Percentiles rank a stretch among this genome's conserved stretches.
phyloP scores from a whole-genome alignment of 2,888 invertebrate species.

The Athalia circularis region DNA sequence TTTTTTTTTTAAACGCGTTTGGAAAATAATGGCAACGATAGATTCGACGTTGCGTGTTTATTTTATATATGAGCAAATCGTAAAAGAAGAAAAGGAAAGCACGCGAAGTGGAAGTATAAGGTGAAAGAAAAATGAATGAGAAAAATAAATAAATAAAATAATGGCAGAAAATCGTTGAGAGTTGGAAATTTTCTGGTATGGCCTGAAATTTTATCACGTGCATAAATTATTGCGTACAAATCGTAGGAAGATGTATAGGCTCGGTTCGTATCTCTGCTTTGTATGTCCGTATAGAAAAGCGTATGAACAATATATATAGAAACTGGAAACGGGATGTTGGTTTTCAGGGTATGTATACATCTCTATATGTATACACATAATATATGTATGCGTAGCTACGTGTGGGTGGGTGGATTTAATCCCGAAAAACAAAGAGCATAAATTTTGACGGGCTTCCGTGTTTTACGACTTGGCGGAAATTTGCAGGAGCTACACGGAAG shows the following conservation, averaged over 20 bases:
- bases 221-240: constrained; percentile 46
- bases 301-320: background rate
- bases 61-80: constrained; percentile 42
- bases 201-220: constrained; percentile 45
- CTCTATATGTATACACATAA: background rate
- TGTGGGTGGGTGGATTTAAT: constrained; percentile 36
- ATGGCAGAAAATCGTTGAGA: constrained; percentile 4
- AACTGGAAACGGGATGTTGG: background rate
- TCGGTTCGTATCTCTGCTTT: background rate
- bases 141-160: constrained; percentile 9
- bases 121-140: background rate
- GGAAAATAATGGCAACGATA: constrained; percentile 40
- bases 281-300: background rate
- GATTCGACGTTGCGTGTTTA: constrained; percentile 44
- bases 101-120: background rate
- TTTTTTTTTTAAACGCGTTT: constrained; percentile 33
- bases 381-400: background rate
- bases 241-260: background rate
- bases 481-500: constrained; percentile 31
- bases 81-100: constrained; percentile 38
- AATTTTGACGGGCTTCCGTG: constrained; percentile 45
- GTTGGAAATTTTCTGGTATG: constrained; percentile 24
- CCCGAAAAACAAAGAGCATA: constrained; percentile 46
- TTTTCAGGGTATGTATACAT: background rate
- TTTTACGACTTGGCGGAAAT: constrained; percentile 41